A percentile compares a stretch with the other conserved stretches of the same genome.
Evolutionary conservation across 1,140 invertebrate species (phyloP).

Genomic region (Frieseomelitta varia): DNA sequence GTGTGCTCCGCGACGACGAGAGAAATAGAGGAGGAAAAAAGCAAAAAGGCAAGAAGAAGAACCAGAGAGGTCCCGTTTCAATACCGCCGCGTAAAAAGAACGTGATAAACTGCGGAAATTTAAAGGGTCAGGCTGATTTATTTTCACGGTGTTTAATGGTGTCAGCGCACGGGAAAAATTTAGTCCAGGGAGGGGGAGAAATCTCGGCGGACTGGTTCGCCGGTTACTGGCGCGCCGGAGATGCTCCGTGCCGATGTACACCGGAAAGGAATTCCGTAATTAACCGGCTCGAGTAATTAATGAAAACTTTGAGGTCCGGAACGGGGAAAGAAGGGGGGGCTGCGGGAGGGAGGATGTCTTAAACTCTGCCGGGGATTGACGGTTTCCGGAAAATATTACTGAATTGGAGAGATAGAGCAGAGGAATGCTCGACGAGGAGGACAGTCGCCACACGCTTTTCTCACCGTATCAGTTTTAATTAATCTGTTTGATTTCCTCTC

Average conservation of each 20-base stretch:
- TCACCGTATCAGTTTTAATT: background rate
- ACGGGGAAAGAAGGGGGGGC: too few species aligned
- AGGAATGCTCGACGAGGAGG: background rate
- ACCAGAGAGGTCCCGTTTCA: constrained; percentile 3
- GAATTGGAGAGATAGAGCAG: background rate
- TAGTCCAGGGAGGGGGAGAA: constrained; percentile 31
- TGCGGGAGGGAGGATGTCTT: background rate
- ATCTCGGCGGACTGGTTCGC: constrained; percentile 50
- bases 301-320: constrained; percentile 18
- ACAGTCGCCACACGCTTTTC: background rate
- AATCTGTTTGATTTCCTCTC: background rate
- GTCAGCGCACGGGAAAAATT: constrained; percentile 52
- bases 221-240: constrained; percentile 40
- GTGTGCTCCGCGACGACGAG: background rate
- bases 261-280: constrained; percentile 65
- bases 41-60: background rate
- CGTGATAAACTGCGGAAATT: constrained; percentile 30
- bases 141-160: constrained; percentile 45
- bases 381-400: constrained; percentile 20
- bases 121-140: constrained; percentile 35
- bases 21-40: background rate
- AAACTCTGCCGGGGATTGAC: constrained; percentile 15
- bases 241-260: constrained; percentile 46
- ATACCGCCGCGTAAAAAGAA: background rate
- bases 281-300: constrained; percentile 68